Conservation (phyloP, 2,797 vertebrate genomes). For the Tamandua tetradactyla region DNA sequence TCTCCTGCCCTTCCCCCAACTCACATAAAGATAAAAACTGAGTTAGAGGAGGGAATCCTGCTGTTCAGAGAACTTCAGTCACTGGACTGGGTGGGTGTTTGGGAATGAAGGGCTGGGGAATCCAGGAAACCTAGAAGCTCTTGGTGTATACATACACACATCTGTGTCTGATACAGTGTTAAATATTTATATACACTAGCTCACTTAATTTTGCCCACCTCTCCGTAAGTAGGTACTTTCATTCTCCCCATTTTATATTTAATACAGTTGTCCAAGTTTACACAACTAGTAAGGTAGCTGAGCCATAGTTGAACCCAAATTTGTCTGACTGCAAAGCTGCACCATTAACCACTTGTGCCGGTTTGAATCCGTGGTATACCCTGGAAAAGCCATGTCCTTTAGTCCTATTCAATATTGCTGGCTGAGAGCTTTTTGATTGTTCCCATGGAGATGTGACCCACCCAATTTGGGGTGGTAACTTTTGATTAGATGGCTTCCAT, state of each 20-base stretch:
- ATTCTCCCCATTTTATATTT: not conserved
- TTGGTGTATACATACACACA: not conserved
- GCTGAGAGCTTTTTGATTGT: no score
- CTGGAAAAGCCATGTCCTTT: no score
- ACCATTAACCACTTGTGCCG: no score
- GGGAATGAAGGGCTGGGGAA: not conserved
- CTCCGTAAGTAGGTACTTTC: not conserved
- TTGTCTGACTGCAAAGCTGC: not conserved
- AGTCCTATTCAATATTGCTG: no score
- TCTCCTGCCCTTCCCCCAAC: not conserved
- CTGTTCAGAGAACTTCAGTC: conserved; percentile 45
- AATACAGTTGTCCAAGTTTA: not conserved
- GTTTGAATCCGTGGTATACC: no score
- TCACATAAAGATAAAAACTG: conserved; percentile 20
- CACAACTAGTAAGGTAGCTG: not conserved
- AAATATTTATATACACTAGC: not conserved
- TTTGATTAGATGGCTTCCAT: no score
- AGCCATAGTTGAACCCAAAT: not conserved
- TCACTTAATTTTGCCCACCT: not conserved
- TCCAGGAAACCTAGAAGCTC: conserved; percentile 22
- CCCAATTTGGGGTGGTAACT: no score
- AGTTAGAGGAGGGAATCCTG: not conserved
- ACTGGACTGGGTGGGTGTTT: not conserved
- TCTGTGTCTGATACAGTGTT: not conserved
- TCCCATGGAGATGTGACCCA: no score